Conservation (phyloP, 2,888 invertebrate species). For the Xestia c-nigrum region DNA sequence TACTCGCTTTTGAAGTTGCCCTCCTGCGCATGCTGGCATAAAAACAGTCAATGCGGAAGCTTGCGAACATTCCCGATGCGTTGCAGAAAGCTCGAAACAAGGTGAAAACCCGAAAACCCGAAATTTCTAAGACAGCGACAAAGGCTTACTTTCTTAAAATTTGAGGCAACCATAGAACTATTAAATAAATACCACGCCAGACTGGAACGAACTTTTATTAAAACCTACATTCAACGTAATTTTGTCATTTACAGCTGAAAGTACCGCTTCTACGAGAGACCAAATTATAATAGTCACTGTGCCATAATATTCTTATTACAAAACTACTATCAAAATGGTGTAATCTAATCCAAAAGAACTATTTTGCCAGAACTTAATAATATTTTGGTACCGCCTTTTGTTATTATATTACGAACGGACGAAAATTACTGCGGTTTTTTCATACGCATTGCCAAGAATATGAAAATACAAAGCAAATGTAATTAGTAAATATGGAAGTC, state of each 20-base stretch:
- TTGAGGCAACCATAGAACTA: background rate
- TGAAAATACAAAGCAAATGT: constrained; percentile 17
- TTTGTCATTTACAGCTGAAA: background rate
- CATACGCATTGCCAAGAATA: constrained; percentile 20
- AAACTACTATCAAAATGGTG: background rate
- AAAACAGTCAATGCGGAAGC: too few species aligned
- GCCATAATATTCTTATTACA: background rate
- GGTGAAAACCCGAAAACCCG: too few species aligned
- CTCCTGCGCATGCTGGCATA: too few species aligned
- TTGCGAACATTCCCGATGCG: too few species aligned
- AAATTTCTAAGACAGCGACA: background rate
- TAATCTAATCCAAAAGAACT: constrained; percentile 9
- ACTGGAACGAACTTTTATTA: background rate
- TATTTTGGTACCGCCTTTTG: constrained; percentile 22
- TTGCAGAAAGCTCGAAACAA: too few species aligned
- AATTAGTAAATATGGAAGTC: background rate
- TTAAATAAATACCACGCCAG: background rate
- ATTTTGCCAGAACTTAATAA: constrained; percentile 36
- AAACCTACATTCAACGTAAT: background rate
- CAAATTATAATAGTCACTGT: background rate
- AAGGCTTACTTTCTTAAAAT: background rate
- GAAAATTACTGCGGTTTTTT: constrained; percentile 46
- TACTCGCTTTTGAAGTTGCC: too few species aligned
- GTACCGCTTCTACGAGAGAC: background rate
- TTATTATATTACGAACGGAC: constrained; percentile 40